Percentiles rank a stretch among this genome's conserved stretches.
These are phyloP conservation scores for Alexandromys fortis DNA, from an alignment of 2,113 vertebrate species.

Conservation along the genomic window DNA sequence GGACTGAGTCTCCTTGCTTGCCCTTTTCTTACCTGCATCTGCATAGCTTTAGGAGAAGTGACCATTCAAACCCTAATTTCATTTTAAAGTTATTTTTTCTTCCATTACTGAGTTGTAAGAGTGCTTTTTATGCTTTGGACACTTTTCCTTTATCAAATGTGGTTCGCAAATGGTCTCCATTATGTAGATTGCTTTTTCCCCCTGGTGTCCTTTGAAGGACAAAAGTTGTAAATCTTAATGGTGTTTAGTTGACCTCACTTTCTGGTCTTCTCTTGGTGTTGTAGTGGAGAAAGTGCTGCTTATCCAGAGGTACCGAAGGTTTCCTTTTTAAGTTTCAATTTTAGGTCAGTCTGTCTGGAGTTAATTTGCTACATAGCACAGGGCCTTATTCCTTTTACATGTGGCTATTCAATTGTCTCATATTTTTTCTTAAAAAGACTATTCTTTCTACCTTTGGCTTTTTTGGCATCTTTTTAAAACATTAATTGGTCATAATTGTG, in stretches of 20 bases:
- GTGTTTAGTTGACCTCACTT: background rate
- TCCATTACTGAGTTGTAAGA: slow-evolving; percentile 27
- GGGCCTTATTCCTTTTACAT: background rate
- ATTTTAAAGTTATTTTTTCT: slow-evolving; percentile 24
- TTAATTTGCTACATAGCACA: background rate
- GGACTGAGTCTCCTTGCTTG: background rate
- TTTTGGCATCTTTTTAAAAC: slow-evolving; percentile 48
- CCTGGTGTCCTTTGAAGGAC: background rate
- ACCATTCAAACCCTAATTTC: background rate
- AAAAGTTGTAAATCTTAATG: slow-evolving; percentile 24
- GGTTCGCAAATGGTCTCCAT: slow-evolving; percentile 25
- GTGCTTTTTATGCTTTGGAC: slow-evolving; percentile 12
- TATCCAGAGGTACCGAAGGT: background rate
- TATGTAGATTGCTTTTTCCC: slow-evolving; percentile 33
- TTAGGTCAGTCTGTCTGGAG: background rate
- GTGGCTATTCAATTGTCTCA: background rate
- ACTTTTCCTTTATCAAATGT: background rate
- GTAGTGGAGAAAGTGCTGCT: background rate
- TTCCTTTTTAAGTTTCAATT: slow-evolving; percentile 36
- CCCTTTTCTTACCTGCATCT: background rate
- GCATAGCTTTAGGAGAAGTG: slow-evolving; percentile 28
- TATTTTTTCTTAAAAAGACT: background rate
- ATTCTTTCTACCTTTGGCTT: background rate
- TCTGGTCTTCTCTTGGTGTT: slow-evolving; percentile 40
- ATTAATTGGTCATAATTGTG: background rate